phyloP scores from a whole-genome alignment of 1,140 invertebrate genomes.

The Sesamia nonagrioides region DNA sequence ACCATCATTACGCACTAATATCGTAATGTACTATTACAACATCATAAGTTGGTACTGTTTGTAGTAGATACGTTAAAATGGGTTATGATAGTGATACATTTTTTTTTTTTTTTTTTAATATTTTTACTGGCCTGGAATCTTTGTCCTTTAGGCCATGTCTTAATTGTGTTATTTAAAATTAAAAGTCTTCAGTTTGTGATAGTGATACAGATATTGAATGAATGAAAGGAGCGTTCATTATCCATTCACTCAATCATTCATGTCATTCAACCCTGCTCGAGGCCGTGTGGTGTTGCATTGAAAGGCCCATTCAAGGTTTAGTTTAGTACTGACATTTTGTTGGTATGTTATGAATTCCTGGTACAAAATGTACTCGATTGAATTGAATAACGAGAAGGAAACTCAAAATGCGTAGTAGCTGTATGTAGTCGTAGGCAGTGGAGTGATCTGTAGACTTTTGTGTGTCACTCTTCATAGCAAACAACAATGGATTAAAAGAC shows the following conservation, averaged over 20 bases:
- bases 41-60: neutral
- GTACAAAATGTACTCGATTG: slow-evolving; percentile 12
- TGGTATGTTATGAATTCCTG: slow-evolving; percentile 43
- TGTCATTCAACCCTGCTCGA: slow-evolving; percentile 58
- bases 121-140: too few relatives aligned
- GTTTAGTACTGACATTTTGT: slow-evolving; percentile 38
- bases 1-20: too few relatives aligned
- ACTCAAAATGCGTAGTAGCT: slow-evolving; percentile 24
- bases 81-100: neutral
- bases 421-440: neutral
- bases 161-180: too few relatives aligned
- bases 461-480: slow-evolving; percentile 43
- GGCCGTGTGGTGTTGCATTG: slow-evolving; percentile 46
- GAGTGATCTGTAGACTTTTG: slow-evolving; percentile 15
- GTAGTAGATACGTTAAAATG: slow-evolving; percentile 6
- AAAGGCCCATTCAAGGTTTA: slow-evolving; percentile 59
- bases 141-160: too few relatives aligned
- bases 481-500: slow-evolving; percentile 43
- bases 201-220: slow-evolving; percentile 39
- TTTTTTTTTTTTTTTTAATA: too few relatives aligned
- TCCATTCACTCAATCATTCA: slow-evolving; percentile 52
- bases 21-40: too few relatives aligned
- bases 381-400: neutral
- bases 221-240: slow-evolving; percentile 40
- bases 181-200: too few relatives aligned